Base-by-base conservation (phyloP, 2,113 vertebrate genomes). In the Eulacestoma nigropectus region DNA sequence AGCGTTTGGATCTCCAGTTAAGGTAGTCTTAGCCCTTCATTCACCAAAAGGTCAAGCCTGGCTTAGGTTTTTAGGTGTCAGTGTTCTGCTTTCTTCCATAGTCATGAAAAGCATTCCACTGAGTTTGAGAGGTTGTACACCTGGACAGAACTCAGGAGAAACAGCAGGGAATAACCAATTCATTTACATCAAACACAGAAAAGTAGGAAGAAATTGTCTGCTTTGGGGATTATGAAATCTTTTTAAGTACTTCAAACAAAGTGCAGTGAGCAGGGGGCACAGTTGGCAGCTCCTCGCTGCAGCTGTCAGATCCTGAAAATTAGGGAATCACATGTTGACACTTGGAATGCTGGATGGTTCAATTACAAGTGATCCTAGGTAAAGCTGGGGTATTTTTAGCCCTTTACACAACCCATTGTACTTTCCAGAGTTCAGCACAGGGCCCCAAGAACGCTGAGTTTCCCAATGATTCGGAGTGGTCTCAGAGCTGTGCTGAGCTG, bases 301-400 rank as follows among this genome's bases (percentile, higher is more conserved):
- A 98, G 98, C 98, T 98, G 97, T 97, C 97, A 97, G 92, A 97
- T 97, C 95, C 91, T 67, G 35, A 97, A 97, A 97, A 98, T 94
- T 87, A 87, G 96, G 96, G 96, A 97, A 97, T 98, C 95, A 96
- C 90, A 97, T 97, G 97, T 85, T 98, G 97, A 95, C 97, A 97
- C 97, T 97, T 97, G 87, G 96, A 97, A 97, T 96, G 97, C 95
- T 96, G 79, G 96, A 93, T 97, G 97, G 96, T 96, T 96, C 97
- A 88, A 68, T 97, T 97, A 97, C 93, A 96, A 97, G 97, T 92
- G 96, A 97, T 97, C 96, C 96, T 89, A 92, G 97, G 97, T 95
- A 96, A 98, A 97, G 96, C 93, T 70, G 85, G 23, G 95, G 5
- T 98, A 98, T 98, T 98, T 98, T 98, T 98, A 98, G 97, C 95